Evolutionary conservation across 2,888 invertebrate genomes (phyloP), one percentile per base, ranked within the genome.

Genomic region (Eubasilissa splendida): DNA sequence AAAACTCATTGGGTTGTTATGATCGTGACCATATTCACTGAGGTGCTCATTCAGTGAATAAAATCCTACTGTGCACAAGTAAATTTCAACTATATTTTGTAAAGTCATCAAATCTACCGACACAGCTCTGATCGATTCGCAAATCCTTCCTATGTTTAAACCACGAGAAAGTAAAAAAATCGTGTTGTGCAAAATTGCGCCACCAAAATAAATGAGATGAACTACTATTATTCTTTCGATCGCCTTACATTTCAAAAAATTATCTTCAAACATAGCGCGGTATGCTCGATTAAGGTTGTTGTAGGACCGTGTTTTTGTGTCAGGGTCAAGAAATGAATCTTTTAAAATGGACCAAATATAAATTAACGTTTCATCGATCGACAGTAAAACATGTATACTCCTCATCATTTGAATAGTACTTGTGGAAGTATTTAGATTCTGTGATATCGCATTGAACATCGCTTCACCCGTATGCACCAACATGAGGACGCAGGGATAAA

Each of bases 41-140:
- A 63, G 63, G 22, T 68, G 33, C 50, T 50, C 53, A 68, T 68
- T 68, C 52, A 50, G 50, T 5, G 53, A 14, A 11, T 68, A 11
- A 52, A 68, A 68, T 33, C 68, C 68, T 14, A 68, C n/a, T 10
- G 22, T 10, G 12, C 68, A 68, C 3, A 53, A 52, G 50, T 68
- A 53, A 8, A 68, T 68, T 68, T 68, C 68, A 10, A 68, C 53
- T 14, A 68, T 11, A 50, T 22, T 68, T 8, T 68, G 68, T 68
- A 50, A 10, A n/a, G 50, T n/a, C 68, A 68, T 68, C 68, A 68
- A 8, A 22, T 68, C 68, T 14, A 68, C 1, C 14, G 50, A 50
- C 42, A n/a, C 8, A 50, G 42, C 53, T 68, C 68, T 52, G 10
- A 68, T 50, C 22, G 10, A 0, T 2, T 68, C n/a, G n/a, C 22